A percentile compares a stretch with the other conserved stretches of the same genome.
Conservation (phyloP, 2,797 vertebrate species). For the Agapornis canus region DNA sequence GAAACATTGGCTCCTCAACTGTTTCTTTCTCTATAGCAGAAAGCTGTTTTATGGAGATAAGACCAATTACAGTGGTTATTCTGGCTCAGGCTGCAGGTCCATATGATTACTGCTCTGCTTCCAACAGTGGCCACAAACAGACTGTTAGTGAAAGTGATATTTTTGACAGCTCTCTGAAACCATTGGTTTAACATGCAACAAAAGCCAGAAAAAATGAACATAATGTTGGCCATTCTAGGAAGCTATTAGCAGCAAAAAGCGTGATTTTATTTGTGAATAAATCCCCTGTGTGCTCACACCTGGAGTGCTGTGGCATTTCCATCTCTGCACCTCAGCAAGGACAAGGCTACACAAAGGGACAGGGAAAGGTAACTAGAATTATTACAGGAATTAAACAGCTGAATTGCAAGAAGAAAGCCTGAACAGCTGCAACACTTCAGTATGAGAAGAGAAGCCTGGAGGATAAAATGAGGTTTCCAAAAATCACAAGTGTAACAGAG, state of each 20-base stretch:
- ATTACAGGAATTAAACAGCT: not conserved
- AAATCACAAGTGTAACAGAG: not conserved
- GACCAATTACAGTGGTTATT: not conserved
- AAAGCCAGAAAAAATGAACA: not conserved
- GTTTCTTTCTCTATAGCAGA: not conserved
- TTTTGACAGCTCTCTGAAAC: not conserved
- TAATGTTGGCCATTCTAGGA: not conserved
- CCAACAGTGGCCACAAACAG: not conserved
- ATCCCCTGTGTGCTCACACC: accelerated
- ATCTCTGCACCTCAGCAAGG: not conserved
- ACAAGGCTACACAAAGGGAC: not conserved
- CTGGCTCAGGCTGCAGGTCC: not conserved
- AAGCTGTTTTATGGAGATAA: not conserved
- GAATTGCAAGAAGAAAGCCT: not conserved
- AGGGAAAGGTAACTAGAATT: not conserved
- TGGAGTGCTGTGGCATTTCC: not conserved
- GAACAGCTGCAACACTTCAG: not conserved
- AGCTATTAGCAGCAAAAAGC: not conserved
- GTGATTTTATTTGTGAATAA: not conserved
- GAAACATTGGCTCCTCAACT: accelerated
- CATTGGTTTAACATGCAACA: not conserved
- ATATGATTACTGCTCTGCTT: not conserved
- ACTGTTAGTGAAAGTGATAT: not conserved
- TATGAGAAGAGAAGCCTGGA: not conserved
- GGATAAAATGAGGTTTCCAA: not conserved